Conservation (phyloP, 1,140 invertebrate genomes). For the Wiebesia pumilae region DNA sequence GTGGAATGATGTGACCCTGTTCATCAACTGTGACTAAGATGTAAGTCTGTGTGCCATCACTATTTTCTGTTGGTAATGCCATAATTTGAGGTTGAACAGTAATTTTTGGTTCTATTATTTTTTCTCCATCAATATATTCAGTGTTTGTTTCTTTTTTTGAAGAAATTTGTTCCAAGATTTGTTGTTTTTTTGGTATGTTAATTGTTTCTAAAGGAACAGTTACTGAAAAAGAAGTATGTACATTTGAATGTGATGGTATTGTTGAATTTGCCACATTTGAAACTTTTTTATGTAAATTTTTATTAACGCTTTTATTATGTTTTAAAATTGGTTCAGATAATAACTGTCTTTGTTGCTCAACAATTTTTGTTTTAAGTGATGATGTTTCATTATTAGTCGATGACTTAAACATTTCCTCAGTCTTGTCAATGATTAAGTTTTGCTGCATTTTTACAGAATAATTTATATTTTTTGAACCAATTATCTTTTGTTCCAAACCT, state of each 20-base stretch:
- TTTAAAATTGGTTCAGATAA: not conserved
- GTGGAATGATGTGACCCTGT: constrained; percentile 80
- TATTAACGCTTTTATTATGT: constrained; percentile 44
- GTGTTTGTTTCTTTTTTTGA: constrained; percentile 63
- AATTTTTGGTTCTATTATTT: constrained; percentile 64
- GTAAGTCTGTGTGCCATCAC: constrained; percentile 80
- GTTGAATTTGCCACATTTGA: constrained; percentile 26
- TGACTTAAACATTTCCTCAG: constrained; percentile 53
- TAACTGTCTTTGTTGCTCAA: not conserved
- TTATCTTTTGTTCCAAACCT: constrained; percentile 59
- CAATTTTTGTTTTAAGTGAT: not conserved
- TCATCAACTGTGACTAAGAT: constrained; percentile 80
- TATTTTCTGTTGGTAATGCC: constrained; percentile 80
- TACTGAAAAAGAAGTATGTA: constrained; percentile 47
- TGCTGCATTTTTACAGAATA: constrained; percentile 59
- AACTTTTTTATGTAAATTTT: constrained; percentile 24
- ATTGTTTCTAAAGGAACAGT: constrained; percentile 57
- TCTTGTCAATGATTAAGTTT: constrained; percentile 55
- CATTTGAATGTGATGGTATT: constrained; percentile 37
- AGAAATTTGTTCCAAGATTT: constrained; percentile 52
- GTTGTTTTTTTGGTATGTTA: constrained; percentile 56
- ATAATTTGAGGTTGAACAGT: constrained; percentile 79
- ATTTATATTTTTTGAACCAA: constrained; percentile 52
- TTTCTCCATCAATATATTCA: constrained; percentile 61
- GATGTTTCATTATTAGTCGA: not conserved